A percentile compares a stretch with the other conserved stretches of the same genome.
phyloP scores from a whole-genome alignment of 2,113 vertebrate genomes.

The Apaloderma vittatum region DNA sequence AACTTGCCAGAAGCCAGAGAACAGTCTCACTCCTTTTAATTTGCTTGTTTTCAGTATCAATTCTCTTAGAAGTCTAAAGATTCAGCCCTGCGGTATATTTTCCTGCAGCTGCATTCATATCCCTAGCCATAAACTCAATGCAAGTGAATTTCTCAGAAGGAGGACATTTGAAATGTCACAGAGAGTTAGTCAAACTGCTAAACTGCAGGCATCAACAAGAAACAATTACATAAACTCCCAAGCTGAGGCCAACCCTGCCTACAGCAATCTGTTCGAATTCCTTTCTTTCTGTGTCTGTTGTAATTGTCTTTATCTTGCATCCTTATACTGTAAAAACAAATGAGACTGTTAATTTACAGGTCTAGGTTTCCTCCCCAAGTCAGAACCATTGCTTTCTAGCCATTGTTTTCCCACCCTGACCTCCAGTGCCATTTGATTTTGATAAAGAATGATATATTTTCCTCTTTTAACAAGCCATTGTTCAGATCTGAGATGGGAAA shows the following conservation, averaged over 20 bases:
- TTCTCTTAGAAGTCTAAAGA: background rate
- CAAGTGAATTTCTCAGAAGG: background rate
- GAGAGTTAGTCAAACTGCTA: constrained; percentile 31
- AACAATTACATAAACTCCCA: background rate
- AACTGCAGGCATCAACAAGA: constrained; percentile 39
- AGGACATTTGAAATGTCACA: constrained; percentile 10
- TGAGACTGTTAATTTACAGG: background rate
- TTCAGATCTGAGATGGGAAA: background rate
- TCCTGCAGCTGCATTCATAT: background rate
- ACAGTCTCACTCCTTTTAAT: background rate
- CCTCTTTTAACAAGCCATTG: constrained; percentile 16
- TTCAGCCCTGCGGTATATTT: background rate
- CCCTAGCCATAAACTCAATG: background rate
- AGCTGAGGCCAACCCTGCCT: background rate
- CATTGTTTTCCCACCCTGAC: background rate
- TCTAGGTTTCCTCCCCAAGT: background rate
- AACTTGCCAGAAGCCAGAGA: constrained; percentile 15
- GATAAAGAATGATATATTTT: constrained; percentile 19
- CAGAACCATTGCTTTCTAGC: background rate
- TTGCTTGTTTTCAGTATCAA: background rate
- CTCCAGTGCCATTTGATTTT: constrained; percentile 14
- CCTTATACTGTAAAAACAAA: background rate
- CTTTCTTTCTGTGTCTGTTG: background rate
- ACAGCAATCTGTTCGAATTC: background rate
- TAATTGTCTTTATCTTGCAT: background rate